Base-by-base conservation (phyloP, 2,888 invertebrate species). In the Heliconius erato region DNA sequence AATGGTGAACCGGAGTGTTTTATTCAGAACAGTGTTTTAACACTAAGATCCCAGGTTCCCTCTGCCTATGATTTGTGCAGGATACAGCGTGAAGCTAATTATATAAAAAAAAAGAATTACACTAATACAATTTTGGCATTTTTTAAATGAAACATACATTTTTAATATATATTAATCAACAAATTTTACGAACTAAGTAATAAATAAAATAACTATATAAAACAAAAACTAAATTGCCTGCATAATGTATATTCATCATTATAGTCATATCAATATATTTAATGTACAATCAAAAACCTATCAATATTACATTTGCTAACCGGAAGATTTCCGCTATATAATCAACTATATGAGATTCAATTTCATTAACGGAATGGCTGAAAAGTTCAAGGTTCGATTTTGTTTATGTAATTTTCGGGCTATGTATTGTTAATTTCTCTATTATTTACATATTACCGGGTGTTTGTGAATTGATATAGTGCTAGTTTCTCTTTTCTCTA, bases 281-380 rank as follows among this genome's bases (percentile, higher is more conserved):
- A 40, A 71, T 69, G 40, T 12, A 40, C 40, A 35, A 78, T 78
- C 67, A 67, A 78, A 78, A 78, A 78, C 65, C 23, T 78, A 78
- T 78, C 67, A 78, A 67, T 67, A 78, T 44, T 44, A 28, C 78
- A 78, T 78, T 78, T 78, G 44, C 40, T 12, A 40, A 65, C 67
- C 67, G 78, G 78, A 78, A 78, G 67, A 19, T 28, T 12, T 78
- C 67, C 78, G 26, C 40, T 14, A 12, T 14, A 12, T 78, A 78
- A 67, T 78, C 28, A 78, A 12, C 3, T 65, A 44, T 26, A 11
- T 26, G 9, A 68, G 12, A 72, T 26, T 23, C 23, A 69, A 26
- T 79, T 44, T 65, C 11, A 65, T 44, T 16, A 23, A n/a, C 1
- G 6, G 12, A n/a, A 12, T 9, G 16, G 7, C 44, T 40, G 44